Percentiles rank a stretch among this genome's conserved stretches.
Conservation (phyloP, 2,797 vertebrate genomes). For the Saguinus oedipus region DNA sequence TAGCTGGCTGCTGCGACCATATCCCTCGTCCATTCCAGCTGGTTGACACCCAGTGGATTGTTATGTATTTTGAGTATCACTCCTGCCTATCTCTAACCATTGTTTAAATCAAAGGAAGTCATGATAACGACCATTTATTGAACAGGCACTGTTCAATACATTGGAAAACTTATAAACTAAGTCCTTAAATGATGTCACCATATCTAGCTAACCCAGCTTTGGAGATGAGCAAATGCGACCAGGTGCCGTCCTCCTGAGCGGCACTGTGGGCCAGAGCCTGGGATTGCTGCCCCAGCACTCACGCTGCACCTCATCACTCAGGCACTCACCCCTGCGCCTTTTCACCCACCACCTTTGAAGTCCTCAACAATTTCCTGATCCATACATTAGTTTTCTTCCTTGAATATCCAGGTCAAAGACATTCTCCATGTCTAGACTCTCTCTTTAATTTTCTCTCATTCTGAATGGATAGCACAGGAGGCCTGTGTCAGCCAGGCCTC, state of each 20-base stretch:
- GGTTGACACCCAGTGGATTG: background rate
- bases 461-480: background rate
- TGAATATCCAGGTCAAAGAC: background rate
- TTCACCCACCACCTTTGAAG: accelerated
- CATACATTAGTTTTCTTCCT: background rate
- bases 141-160: background rate
- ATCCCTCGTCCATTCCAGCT: accelerated
- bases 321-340: accelerated
- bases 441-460: background rate
- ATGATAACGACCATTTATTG: background rate
- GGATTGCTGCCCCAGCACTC: accelerated
- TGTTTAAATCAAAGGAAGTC: background rate
- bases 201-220: accelerated
- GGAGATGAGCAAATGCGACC: background rate
- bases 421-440: background rate
- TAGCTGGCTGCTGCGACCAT: accelerated
- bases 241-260: accelerated
- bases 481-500: accelerated
- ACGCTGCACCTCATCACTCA: accelerated
- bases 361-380: accelerated
- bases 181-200: no score
- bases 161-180: background rate
- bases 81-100: background rate
- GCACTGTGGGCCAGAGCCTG: accelerated
- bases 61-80: background rate